These are phyloP conservation scores for Scolanthus callimorphus DNA, from an alignment of 92 coral and sea anemone genomes.

Conservation along the genomic window DNA sequence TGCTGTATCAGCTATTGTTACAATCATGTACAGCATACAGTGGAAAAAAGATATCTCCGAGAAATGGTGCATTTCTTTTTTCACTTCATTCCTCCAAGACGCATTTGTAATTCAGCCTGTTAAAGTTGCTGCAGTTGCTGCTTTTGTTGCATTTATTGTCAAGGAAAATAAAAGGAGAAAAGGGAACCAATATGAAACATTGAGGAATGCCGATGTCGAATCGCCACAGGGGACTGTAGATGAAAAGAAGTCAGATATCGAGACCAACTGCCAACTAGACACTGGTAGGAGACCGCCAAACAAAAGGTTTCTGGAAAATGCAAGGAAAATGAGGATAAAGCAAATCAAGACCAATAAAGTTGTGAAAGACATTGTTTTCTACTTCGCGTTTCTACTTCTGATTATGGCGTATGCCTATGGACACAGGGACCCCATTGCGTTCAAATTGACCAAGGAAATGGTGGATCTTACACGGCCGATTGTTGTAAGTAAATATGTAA, in stretches of 20 bases:
- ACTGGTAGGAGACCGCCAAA: conserved; percentile 27
- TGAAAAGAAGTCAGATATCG: background rate
- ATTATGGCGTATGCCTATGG: conserved; percentile 76
- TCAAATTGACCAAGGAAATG: conserved; percentile 49
- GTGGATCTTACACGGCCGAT: conserved; percentile 33
- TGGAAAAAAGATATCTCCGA: conserved; percentile 89
- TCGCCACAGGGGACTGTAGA: background rate
- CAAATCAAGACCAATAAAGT: conserved; percentile 65
- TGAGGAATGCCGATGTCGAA: conserved; percentile 10
- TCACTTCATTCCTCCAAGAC: conserved; percentile 79
- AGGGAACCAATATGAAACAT: conserved; percentile 17
- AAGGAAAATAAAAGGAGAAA: conserved; percentile 44
- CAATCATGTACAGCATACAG: conserved; percentile 66
- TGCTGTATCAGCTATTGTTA: conserved; percentile 45
- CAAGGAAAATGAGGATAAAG: conserved; percentile 59
- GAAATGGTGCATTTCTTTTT: conserved; percentile 77
- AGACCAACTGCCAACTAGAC: background rate
- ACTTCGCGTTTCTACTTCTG: conserved; percentile 57
- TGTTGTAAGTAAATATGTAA: conserved; percentile 33
- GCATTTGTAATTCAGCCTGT: conserved; percentile 78
- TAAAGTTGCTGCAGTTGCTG: conserved; percentile 57
- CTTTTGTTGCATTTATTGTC: conserved; percentile 50
- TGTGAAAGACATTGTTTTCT: conserved; percentile 58
- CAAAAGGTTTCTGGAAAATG: conserved; percentile 34
- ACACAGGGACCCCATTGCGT: conserved; percentile 78